Evolutionary conservation across 2,888 invertebrate species (phyloP).

Genomic region (Deilephila elpenor): DNA sequence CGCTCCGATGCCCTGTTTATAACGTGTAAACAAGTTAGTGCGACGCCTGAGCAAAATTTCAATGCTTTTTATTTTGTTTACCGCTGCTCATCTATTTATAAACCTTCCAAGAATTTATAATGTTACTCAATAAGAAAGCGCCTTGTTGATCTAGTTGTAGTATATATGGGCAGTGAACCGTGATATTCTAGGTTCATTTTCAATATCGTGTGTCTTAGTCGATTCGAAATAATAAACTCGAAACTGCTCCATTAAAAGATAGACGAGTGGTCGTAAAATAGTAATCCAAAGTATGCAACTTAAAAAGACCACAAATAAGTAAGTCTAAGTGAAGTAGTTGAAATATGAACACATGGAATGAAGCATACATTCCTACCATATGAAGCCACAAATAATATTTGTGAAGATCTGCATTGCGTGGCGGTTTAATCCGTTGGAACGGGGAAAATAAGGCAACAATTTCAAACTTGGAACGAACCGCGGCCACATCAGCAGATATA

Average conservation of each 20-base stretch:
- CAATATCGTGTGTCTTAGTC: too few species aligned
- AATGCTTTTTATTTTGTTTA: conserved; percentile 14
- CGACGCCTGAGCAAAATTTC: background rate
- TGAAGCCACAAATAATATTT: conserved; percentile 16
- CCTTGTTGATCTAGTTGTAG: too few species aligned
- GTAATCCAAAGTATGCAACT: too few species aligned
- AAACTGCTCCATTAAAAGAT: too few species aligned
- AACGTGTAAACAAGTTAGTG: background rate
- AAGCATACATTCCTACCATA: conserved; percentile 1
- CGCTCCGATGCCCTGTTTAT: background rate
- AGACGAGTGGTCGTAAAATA: too few species aligned
- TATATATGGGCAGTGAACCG: too few species aligned
- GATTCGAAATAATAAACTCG: too few species aligned
- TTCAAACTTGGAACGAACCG: conserved; percentile 42
- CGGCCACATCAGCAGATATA: conserved; percentile 32
- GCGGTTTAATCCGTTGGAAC: conserved; percentile 56
- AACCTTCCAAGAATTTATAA: background rate
- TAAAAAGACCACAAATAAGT: background rate
- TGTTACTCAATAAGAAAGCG: background rate
- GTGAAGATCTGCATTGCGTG: conserved; percentile 40
- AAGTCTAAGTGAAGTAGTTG: background rate
- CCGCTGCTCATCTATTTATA: background rate
- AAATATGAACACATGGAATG: background rate
- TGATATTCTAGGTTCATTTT: too few species aligned
- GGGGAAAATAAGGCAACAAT: conserved; percentile 58